phyloP scores from a whole-genome alignment of 2,113 vertebrate species.

The Lonchura striata region DNA sequence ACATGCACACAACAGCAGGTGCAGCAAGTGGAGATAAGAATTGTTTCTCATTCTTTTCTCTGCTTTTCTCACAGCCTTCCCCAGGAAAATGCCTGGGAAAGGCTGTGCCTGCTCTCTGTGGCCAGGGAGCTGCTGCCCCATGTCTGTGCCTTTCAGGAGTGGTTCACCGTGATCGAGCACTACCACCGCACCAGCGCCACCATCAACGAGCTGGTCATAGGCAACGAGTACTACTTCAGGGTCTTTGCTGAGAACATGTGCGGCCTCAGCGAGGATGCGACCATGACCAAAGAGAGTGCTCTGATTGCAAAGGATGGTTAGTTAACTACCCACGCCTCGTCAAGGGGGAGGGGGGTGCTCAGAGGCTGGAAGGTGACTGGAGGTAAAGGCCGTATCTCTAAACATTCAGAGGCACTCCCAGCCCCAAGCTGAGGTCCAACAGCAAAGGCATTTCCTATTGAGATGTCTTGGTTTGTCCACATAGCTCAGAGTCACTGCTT shows the following conservation, averaged over 20 bases:
- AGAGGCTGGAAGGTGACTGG: neutral
- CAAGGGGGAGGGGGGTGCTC: neutral
- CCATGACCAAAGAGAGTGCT: slow-evolving; percentile 90
- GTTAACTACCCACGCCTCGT: neutral
- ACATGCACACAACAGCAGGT: no score
- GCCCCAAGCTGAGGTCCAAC: neutral
- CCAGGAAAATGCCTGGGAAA: no score
- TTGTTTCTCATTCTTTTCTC: no score
- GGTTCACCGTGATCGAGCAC: slow-evolving; percentile 89
- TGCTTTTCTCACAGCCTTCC: no score
- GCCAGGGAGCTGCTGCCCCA: no score
- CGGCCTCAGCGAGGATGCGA: slow-evolving; percentile 89
- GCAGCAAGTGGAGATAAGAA: no score
- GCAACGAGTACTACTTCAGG: slow-evolving; percentile 96
- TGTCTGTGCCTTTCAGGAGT: slow-evolving; percentile 70
- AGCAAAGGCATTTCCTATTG: neutral
- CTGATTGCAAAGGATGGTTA: slow-evolving; percentile 93
- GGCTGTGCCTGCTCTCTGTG: no score
- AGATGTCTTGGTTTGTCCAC: neutral
- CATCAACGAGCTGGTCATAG: slow-evolving; percentile 91
- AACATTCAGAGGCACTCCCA: neutral
- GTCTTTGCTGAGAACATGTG: slow-evolving; percentile 96
- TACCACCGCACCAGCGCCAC: slow-evolving; percentile 92
- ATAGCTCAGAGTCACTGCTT: neutral
- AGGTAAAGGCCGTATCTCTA: neutral